phyloP scores from a whole-genome alignment of 2,888 invertebrate species.

The Acrobasis consociella region DNA sequence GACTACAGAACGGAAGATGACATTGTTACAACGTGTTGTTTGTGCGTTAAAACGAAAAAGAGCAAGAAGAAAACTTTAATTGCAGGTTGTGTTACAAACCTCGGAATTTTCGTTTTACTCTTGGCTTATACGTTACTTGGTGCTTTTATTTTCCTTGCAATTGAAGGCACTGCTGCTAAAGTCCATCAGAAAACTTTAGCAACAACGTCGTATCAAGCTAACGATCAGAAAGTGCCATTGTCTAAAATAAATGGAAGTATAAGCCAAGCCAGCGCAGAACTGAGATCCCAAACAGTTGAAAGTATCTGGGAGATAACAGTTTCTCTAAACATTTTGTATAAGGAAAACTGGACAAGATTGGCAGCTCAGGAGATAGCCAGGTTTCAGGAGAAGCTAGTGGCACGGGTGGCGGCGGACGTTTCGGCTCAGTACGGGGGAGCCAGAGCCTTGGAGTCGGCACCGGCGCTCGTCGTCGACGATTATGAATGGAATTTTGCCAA shows the following conservation, averaged over 20 bases:
- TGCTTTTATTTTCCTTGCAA: conserved; percentile 92
- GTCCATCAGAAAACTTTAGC: conserved; percentile 78
- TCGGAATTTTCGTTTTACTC: conserved; percentile 91
- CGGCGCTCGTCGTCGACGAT: conserved; percentile 74
- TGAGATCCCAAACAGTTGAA: conserved; percentile 87
- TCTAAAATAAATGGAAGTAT: conserved; percentile 66
- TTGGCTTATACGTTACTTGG: conserved; percentile 89
- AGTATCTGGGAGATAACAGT: conserved; percentile 96
- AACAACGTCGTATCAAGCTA: conserved; percentile 73
- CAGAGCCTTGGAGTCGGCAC: conserved; percentile 71
- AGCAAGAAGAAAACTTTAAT: conserved; percentile 75
- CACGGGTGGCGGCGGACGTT: conserved; percentile 89
- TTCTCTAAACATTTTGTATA: conserved; percentile 92
- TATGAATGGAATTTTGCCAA: conserved; percentile 95
- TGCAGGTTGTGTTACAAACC: conserved; percentile 89
- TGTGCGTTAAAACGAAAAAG: conserved; percentile 76
- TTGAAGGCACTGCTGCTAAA: conserved; percentile 86
- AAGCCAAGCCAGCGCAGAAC: conserved; percentile 70
- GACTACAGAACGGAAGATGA: conserved; percentile 69
- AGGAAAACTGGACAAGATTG: conserved; percentile 93
- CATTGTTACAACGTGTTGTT: conserved; percentile 71
- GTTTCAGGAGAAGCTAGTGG: conserved; percentile 92
- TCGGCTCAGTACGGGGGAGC: conserved; percentile 79
- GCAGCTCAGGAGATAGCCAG: conserved; percentile 87
- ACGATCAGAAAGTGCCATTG: conserved; percentile 62